Base-by-base conservation (phyloP, 2,888 invertebrate genomes). In the Emmelina monodactyla region DNA sequence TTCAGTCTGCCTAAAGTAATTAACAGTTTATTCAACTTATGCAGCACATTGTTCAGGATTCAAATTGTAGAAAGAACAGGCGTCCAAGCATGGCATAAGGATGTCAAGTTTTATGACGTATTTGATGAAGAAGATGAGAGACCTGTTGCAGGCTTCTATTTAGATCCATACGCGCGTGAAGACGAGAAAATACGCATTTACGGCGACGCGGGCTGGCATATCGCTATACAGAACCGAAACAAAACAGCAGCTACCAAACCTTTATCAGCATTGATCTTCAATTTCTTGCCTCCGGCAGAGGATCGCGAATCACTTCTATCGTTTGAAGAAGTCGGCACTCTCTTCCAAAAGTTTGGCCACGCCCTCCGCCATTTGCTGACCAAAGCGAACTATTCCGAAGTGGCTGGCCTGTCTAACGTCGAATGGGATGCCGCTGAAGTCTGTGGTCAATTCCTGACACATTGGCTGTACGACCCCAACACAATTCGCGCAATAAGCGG, bases 351-450 rank as follows among this genome's bases (percentile, higher is more conserved):
- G 82, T 93, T 97, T 62, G 98, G 97, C 0, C 88, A 91, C 46
- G 85, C 89, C 0, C 72, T 98, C 30, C 93, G 97, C 47, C 91
- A 94, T 68, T 67, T 97, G 43, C 72, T 97, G 19, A 92, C 94
- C 0, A 87, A 84, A 53, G 87, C 89, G 0, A 88, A 88, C 11
- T 93, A 92, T 63, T 85, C 89, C 1, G 94, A 95, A 61, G 85
- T 94, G 0, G 86, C 94, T 2, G 96, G 96, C 0, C 70, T 91
- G 14, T 88, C 88, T 0, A 92, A 92, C 60, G 85, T 97, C 1
- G 97, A 97, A 75, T 95, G 94, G 94, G 98, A 98, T 66, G 91
- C 93, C 1, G 88, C 91, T 0, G 89, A 91, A 56, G 85, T 94
- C 1, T 88, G 90, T 40, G 88, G 92, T 1, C 83, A 91, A 49